These are phyloP conservation scores for Calephelis virginiensis DNA, from an alignment of 1,140 invertebrate genomes.

Conservation along the genomic window DNA sequence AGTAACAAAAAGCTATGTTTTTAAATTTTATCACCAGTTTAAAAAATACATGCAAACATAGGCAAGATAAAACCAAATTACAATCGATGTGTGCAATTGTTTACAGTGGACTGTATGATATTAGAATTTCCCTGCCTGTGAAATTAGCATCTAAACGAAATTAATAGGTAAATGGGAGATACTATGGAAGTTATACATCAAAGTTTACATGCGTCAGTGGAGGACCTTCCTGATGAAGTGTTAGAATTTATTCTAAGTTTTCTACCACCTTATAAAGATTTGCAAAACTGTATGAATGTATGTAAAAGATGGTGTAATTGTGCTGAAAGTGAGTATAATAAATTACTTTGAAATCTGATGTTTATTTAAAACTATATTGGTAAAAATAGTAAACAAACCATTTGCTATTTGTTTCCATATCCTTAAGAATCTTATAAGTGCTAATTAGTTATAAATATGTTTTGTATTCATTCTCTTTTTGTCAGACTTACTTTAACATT, in stretches of 20 bases:
- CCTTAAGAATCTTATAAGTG: no score
- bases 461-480: no score
- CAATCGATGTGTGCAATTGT: background rate
- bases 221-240: slow-evolving; percentile 93
- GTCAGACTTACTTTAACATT: slow-evolving; percentile 38
- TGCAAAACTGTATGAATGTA: slow-evolving; percentile 91
- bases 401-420: no score
- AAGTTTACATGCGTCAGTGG: slow-evolving; percentile 73
- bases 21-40: background rate
- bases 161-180: background rate
- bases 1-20: background rate
- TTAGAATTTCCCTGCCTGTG: background rate
- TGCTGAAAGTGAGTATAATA: slow-evolving; percentile 84
- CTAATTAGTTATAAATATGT: no score
- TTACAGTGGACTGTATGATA: background rate
- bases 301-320: slow-evolving; percentile 91
- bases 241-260: slow-evolving; percentile 94
- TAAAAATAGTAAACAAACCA: background rate
- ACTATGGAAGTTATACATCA: slow-evolving; percentile 33
- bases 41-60: background rate
- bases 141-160: background rate
- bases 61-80: background rate
- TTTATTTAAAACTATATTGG: background rate
- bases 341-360: background rate
- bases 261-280: slow-evolving; percentile 93